These are phyloP conservation scores for Macrobrachium rosenbergii DNA, from an alignment of 1,140 invertebrate species.

Conservation along the genomic window DNA sequence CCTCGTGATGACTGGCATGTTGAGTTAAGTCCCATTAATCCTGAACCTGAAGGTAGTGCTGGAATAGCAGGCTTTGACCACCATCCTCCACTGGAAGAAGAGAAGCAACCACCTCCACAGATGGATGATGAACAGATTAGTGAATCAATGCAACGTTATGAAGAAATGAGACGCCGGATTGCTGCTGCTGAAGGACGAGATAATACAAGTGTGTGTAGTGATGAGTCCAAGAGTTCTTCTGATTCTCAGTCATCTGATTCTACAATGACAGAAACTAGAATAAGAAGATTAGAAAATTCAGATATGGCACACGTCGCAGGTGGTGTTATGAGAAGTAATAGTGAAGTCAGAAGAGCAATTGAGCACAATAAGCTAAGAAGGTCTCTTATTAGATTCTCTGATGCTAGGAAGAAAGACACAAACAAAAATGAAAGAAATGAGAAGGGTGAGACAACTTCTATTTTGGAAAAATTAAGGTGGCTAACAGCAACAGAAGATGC, in stretches of 20 bases:
- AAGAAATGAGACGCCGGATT: constrained; percentile 65
- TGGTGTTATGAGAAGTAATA: constrained; percentile 64
- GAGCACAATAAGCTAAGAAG: constrained; percentile 81
- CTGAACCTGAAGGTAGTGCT: constrained; percentile 31
- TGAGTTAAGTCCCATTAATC: constrained; percentile 58
- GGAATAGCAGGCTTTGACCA: background rate
- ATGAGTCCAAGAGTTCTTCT: constrained; percentile 55
- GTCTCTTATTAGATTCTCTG: constrained; percentile 77
- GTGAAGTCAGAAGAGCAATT: constrained; percentile 72
- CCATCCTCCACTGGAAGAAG: constrained; percentile 13
- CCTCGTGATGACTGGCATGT: constrained; percentile 60
- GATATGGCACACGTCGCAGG: constrained; percentile 64
- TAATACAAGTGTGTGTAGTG: constrained; percentile 59
- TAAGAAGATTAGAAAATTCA: constrained; percentile 60
- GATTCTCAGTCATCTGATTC: constrained; percentile 64
- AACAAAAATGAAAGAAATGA: constrained; percentile 65
- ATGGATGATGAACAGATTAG: constrained; percentile 66
- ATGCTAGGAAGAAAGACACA: constrained; percentile 65
- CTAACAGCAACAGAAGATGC: constrained; percentile 62
- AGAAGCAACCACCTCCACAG: constrained; percentile 51
- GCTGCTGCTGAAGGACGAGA: constrained; percentile 63
- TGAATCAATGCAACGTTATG: constrained; percentile 64
- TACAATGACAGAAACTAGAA: constrained; percentile 63
- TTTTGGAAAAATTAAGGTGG: constrained; percentile 64
- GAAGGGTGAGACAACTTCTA: constrained; percentile 59